Percentiles rank a stretch among this genome's conserved stretches.
These are phyloP conservation scores for Melanotaenia maccullochi DNA, from an alignment of 2,797 vertebrate genomes.

Conservation along the genomic window DNA sequence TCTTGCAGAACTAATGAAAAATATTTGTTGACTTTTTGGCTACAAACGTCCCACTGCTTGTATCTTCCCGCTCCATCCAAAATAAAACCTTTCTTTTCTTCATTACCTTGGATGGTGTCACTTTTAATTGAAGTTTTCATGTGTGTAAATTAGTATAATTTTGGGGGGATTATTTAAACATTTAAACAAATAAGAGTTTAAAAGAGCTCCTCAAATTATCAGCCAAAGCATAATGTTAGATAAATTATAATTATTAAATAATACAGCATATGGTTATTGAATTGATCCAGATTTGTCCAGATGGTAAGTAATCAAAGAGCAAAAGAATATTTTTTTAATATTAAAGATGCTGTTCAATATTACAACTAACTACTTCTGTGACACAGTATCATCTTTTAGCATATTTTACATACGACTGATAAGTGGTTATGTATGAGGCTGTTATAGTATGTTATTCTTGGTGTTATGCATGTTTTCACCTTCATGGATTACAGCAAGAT, in stretches of 20 bases:
- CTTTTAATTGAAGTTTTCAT: no score
- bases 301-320: neutral
- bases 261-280: neutral
- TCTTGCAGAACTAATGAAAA: no score
- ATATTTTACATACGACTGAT: slow-evolving; percentile 17
- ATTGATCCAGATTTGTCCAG: neutral
- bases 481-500: slow-evolving; percentile 19
- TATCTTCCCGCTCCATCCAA: no score
- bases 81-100: no score
- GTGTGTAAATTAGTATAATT: no score
- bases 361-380: neutral
- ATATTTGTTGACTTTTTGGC: no score
- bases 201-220: neutral
- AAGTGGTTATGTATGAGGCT: slow-evolving; percentile 16
- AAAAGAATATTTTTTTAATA: no score
- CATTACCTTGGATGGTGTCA: no score
- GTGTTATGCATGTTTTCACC: slow-evolving; percentile 26
- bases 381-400: neutral
- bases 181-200: neutral
- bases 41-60: no score
- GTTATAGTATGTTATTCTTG: slow-evolving; percentile 6
- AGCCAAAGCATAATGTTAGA: neutral
- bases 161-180: no score
- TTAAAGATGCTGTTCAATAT: no score
- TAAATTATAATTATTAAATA: neutral